Evolutionary conservation across 2,113 vertebrate species (phyloP).

Genomic region (Ciconia maguari): DNA sequence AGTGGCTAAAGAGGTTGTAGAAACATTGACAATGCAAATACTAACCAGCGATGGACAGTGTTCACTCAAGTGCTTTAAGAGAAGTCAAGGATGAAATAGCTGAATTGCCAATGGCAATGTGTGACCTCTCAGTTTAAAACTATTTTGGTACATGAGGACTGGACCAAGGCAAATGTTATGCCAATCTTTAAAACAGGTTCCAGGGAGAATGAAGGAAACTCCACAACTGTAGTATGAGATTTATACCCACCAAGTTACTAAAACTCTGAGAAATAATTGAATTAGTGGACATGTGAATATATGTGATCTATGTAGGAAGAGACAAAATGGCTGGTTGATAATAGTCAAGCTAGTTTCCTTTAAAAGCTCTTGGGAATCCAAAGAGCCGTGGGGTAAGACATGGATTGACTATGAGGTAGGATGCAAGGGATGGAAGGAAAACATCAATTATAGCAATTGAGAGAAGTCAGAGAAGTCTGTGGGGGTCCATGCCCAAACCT

Average conservation of each 20-base stretch:
- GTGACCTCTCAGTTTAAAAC: not conserved
- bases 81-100: not conserved
- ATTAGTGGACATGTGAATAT: not conserved
- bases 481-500: not conserved
- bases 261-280: not conserved
- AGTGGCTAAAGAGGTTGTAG: not conserved
- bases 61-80: not conserved
- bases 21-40: not conserved
- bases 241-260: not conserved
- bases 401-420: not conserved
- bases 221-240: not conserved
- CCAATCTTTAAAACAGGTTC: not conserved
- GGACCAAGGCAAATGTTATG: rapidly evolving
- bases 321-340: not conserved
- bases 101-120: not conserved
- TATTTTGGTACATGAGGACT: not conserved
- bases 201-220: not conserved
- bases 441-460: not conserved
- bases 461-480: not conserved
- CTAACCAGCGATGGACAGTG: not conserved
- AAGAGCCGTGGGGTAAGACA: not conserved
- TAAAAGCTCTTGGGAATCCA: not conserved
- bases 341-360: not conserved
- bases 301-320: not conserved
- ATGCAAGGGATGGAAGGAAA: not conserved